phyloP scores from a whole-genome alignment of 2,113 vertebrate genomes.

The Corythaeola cristata region DNA sequence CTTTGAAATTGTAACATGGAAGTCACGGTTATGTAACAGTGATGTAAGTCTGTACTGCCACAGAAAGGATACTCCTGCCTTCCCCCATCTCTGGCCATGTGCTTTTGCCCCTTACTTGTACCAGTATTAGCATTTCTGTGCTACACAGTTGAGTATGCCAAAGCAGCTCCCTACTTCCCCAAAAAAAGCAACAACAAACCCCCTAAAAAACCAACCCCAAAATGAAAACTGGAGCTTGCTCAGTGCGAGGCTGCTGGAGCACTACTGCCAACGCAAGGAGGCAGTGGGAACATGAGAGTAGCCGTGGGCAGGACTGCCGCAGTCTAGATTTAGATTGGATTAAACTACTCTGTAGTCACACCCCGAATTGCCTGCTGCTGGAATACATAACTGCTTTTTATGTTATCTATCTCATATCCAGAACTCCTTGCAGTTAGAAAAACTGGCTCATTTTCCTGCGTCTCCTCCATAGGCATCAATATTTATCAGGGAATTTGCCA shows the following conservation, averaged over 20 bases:
- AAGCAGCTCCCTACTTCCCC: constrained; percentile 7
- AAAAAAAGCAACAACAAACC: background rate
- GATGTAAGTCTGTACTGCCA: background rate
- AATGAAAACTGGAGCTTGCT: background rate
- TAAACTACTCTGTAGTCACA: constrained; percentile 56
- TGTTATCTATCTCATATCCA: constrained; percentile 36
- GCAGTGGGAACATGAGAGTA: constrained; percentile 42
- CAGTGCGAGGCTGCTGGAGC: constrained; percentile 23
- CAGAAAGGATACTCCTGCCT: background rate
- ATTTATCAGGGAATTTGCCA: constrained; percentile 62
- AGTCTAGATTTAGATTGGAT: constrained; percentile 60
- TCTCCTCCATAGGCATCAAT: constrained; percentile 46
- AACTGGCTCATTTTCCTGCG: constrained; percentile 36
- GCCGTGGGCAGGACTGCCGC: constrained; percentile 41
- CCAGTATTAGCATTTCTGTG: background rate
- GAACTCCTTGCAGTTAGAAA: constrained; percentile 23
- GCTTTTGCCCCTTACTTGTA: background rate
- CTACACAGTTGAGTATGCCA: background rate
- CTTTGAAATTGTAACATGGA: background rate
- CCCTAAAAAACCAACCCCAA: background rate
- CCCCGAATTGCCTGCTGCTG: constrained; percentile 29
- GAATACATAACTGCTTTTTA: constrained; percentile 54
- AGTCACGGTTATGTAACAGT: background rate
- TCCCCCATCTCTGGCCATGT: background rate
- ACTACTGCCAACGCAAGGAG: constrained; percentile 30